A percentile compares a stretch with the other conserved stretches of the same genome.
These are phyloP conservation scores for Acanthacorydalis orientalis DNA, from an alignment of 2,888 invertebrate genomes.

Conservation along the genomic window DNA sequence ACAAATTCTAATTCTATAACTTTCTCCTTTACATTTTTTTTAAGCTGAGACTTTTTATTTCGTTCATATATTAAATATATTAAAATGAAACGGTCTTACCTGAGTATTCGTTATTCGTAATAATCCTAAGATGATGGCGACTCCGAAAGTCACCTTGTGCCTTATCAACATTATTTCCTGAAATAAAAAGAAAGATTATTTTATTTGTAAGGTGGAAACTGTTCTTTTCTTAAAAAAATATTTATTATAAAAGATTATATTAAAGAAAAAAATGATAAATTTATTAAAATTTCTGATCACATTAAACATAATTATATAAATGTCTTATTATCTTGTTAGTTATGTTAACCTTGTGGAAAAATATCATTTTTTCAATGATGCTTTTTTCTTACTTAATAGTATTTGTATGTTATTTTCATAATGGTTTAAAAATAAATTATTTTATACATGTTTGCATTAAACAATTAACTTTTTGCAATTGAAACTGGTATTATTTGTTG, in stretches of 20 bases:
- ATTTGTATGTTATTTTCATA: too few species aligned
- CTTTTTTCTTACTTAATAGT: too few species aligned
- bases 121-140: slow-evolving; percentile 43
- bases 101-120: slow-evolving; percentile 38
- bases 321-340: background rate
- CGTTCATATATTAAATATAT: background rate
- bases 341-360: background rate
- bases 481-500: too few species aligned
- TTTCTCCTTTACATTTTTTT: too few species aligned
- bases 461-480: too few species aligned
- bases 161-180: slow-evolving; percentile 58
- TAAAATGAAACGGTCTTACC: slow-evolving; percentile 28
- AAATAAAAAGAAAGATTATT: slow-evolving; percentile 29
- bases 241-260: too few species aligned
- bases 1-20: background rate
- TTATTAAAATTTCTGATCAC: too few species aligned
- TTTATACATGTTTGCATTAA: too few species aligned
- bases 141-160: slow-evolving; percentile 50
- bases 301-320: background rate
- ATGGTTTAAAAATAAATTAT: too few species aligned
- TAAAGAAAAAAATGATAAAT: too few species aligned
- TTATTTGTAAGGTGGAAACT: slow-evolving; percentile 2
- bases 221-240: too few species aligned
- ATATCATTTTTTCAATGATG: background rate
- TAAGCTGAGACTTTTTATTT: too few species aligned